Base-by-base conservation (phyloP, 2,797 vertebrate genomes). In the Leptatherina wallacei region DNA sequence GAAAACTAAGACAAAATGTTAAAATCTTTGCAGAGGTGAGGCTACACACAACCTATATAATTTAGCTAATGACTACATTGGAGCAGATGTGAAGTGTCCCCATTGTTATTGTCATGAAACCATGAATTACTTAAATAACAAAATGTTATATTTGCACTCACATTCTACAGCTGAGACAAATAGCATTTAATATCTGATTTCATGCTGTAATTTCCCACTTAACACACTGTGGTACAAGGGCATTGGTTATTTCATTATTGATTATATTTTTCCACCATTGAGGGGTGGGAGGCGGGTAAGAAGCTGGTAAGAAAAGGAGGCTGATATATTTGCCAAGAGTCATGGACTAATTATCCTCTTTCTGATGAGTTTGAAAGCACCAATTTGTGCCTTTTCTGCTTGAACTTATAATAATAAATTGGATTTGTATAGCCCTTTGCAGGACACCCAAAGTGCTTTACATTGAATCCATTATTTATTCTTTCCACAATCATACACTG, bases 111-210 rank as follows among this genome's bases (percentile, higher is more conserved):
- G 16, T 40, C 47, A 57, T 7, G 47, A 60, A 33, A 59, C 27
- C 32, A n/a, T 29, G 14, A 55, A 55, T 14, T 12, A 24, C n/a
- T 52, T 52, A 66, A 66, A 56, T 22, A 68, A 76, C 70, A 35
- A 71, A 74, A 61, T 65, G n/a, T 33, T 65, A 7, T 27, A 40
- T 49, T 38, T 27, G 9, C 42, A 29, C 51, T 2, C 58, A 36
- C 40, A 14, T 49, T 65, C 54, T 71, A 7, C 65, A 68, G 62
- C 42, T 49, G 68, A 69, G 61, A 35, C 52, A 40, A 57, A 40
- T 18, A 9, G 42, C 13, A n/a, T 74, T 56, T 69, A 55, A 78
- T 72, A 73, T 9, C 62, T 61, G 58, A 64, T 76, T 74, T 76
- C 47, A 66, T 59, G 61, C 59, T 29, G 57, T 62, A 52, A 24